Conservation (phyloP, 2,888 invertebrate species). For the Dromius quadrimaculatus region DNA sequence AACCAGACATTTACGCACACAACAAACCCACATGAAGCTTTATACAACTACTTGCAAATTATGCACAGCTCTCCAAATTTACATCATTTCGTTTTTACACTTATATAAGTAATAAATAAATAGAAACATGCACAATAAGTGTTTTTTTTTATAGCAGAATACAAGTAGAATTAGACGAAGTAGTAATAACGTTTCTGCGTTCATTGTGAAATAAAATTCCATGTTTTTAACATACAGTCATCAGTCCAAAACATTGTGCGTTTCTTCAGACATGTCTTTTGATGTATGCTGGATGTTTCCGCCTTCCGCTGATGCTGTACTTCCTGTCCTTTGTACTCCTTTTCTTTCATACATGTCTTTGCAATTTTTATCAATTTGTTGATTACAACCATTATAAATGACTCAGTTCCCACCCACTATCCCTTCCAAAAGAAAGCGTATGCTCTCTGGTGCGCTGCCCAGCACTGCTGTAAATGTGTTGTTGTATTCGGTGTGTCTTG, state of each 20-base stretch:
- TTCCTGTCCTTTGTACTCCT: conserved; percentile 13
- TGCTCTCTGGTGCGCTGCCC: background rate
- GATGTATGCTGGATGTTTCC: conserved; percentile 45
- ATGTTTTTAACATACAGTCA: background rate
- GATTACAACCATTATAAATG: no score
- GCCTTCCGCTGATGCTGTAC: conserved; percentile 28
- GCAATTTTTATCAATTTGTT: background rate
- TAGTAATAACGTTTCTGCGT: background rate
- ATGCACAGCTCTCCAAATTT: background rate
- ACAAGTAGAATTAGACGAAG: no score
- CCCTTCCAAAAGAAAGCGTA: background rate
- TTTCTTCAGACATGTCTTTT: conserved; percentile 13
- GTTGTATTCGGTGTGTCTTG: conserved; percentile 64
- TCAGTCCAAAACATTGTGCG: conserved; percentile 5
- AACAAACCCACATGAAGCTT: background rate
- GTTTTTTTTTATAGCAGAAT: no score
- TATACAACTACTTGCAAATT: background rate
- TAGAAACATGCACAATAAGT: background rate
- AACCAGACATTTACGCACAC: no score
- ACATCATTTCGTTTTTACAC: background rate
- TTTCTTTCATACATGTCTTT: background rate
- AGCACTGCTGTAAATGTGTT: conserved; percentile 58
- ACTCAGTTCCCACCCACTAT: no score
- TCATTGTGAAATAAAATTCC: background rate
- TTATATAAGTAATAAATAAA: background rate